Base-by-base conservation (phyloP, 2,113 vertebrate genomes). In the Ceyx melanurus region DNA sequence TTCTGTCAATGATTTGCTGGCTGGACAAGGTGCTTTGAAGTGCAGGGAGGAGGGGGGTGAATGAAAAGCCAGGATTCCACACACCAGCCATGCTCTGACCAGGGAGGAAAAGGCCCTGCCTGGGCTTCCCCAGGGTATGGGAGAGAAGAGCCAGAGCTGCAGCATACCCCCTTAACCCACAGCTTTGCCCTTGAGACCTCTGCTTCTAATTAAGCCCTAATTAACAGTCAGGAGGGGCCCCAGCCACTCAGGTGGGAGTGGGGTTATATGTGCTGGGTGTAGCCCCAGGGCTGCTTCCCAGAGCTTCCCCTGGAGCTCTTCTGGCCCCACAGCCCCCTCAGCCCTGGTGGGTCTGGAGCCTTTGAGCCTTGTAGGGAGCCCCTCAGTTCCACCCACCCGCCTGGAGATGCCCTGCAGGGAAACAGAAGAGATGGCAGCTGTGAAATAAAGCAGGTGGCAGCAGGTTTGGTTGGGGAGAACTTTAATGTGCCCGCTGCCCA, bases 361-460 rank as follows among this genome's bases (percentile, higher is more conserved):
- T 54, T 54, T 9, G 9, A 54, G 53, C 4, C n/a, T 19, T 9
- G 10, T 14, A 4, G 14, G 15, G 53, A 54, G 53, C 53, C 15
- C 28, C 51, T 54, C 51, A 28, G 51, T 26, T 15, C 51, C 51
- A 15, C 35, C 25, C 29, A 7, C 17, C 15, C 18, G 43, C 5
- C 22, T 6, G 42, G 15, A 6, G 0, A 0, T 8, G 45, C 23
- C 31, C 37, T 13, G 46, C n/a, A 2, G 37, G 43, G 12, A 22
- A 50, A 15, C 0, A 0, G 9, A 16, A 28, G 15, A 6, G 11
- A 1, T 0, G 14, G 9, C 9, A 14, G 28, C 7, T 0, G 0
- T 0, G 0, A 50, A 85, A 76, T 11, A 37, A 80, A 53, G 42
- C 26, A 92, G 20, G 12, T 14, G 0, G 13, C 2, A 6, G 6